A percentile compares a stretch with the other conserved stretches of the same genome.
These are phyloP conservation scores for Kradibia gibbosae DNA, from an alignment of 1,140 invertebrate genomes.

Conservation along the genomic window DNA sequence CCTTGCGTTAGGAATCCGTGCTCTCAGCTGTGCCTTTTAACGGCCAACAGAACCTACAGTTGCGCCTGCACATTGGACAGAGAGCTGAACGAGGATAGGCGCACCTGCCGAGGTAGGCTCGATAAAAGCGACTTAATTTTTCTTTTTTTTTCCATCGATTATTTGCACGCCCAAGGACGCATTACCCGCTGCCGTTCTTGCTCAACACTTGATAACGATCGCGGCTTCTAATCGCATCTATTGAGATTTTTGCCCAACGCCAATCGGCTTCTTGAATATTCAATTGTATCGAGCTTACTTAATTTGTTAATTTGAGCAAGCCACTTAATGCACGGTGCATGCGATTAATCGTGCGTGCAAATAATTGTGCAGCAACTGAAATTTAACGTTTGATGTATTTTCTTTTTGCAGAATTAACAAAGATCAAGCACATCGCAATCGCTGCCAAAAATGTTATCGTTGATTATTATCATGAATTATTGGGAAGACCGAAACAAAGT, in stretches of 20 bases:
- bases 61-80: slow-evolving; percentile 88
- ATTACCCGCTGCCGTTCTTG: too few species aligned
- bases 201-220: too few species aligned
- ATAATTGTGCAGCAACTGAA: too few species aligned
- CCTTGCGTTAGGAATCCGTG: slow-evolving; percentile 81
- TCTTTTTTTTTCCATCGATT: too few species aligned
- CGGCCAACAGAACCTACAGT: slow-evolving; percentile 74
- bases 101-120: slow-evolving; percentile 73
- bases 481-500: slow-evolving; percentile 65
- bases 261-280: too few species aligned
- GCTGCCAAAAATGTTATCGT: slow-evolving; percentile 58
- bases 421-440: slow-evolving; percentile 58
- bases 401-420: slow-evolving; percentile 35
- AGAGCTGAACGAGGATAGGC: slow-evolving; percentile 70
- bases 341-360: too few species aligned
- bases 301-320: too few species aligned
- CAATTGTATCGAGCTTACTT: too few species aligned
- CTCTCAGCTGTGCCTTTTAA: slow-evolving; percentile 86
- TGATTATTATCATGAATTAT: slow-evolving; percentile 62
- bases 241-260: too few species aligned
- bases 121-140: not conserved
- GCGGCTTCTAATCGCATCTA: too few species aligned
- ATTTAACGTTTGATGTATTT: not conserved
- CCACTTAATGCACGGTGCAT: too few species aligned
- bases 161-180: too few species aligned